Evolutionary conservation across 2,797 vertebrate species (phyloP).

Genomic region (Stomatorhinus walkeri): DNA sequence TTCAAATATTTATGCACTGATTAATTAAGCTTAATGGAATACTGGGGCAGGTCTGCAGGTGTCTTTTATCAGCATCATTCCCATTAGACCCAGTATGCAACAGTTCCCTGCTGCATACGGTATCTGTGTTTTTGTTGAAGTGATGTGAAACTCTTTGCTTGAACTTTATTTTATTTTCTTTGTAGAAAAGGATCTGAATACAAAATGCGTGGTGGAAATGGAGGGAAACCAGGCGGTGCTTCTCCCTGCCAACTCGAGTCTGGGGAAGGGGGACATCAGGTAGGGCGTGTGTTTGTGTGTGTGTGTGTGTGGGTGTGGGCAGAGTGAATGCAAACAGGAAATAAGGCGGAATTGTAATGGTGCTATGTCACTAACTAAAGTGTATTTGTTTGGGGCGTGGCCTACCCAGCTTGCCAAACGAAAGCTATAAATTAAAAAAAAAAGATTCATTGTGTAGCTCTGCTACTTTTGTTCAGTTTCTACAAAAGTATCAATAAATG

Average conservation of each 20-base stretch:
- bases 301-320: background rate
- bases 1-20: background rate
- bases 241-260: conserved; percentile 46
- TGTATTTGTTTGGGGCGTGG: background rate
- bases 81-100: background rate
- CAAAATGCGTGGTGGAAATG: conserved; percentile 67
- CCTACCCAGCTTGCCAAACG: background rate
- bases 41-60: background rate
- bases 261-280: conserved; percentile 61
- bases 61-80: background rate
- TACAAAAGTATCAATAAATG: background rate
- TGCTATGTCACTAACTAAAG: background rate
- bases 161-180: background rate
- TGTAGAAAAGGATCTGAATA: conserved; percentile 61
- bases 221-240: conserved; percentile 62
- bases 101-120: background rate
- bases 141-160: background rate
- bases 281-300: conserved; percentile 33
- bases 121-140: background rate
- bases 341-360: background rate
- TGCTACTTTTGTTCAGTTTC: conserved; percentile 29
- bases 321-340: background rate
- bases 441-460: background rate
- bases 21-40: background rate
- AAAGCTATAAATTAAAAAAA: background rate